Percentiles rank a stretch among this genome's conserved stretches.
Conservation (phyloP, 2,888 invertebrate species). For the Imbricaverruca yamaguchii region DNA sequence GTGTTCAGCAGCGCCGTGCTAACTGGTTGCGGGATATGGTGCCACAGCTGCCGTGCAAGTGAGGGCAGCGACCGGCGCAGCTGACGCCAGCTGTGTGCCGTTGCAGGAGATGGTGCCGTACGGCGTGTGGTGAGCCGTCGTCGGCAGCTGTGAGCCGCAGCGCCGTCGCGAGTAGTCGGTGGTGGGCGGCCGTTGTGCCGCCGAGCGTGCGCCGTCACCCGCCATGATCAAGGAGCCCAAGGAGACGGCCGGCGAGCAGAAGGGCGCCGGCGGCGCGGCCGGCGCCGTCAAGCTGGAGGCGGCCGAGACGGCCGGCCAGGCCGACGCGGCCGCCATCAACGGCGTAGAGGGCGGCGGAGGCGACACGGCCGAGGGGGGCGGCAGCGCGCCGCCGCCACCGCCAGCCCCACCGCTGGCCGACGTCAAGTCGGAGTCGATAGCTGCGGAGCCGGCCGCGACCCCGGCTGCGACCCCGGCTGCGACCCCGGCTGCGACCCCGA, state of each 20-base stretch:
- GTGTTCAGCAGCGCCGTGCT: too few relatives aligned
- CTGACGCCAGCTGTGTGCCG: too few relatives aligned
- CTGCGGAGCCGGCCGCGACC: not conserved
- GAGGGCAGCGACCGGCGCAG: too few relatives aligned
- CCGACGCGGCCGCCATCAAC: not conserved
- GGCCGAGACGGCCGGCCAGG: not conserved
- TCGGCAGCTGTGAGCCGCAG: too few relatives aligned
- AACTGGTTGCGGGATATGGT: too few relatives aligned
- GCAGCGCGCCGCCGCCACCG: not conserved
- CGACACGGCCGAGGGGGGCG: not conserved
- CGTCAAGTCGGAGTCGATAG: not conserved
- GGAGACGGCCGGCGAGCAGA: constrained; percentile 34
- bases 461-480: not conserved
- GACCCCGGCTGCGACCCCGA: not conserved
- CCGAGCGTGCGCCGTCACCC: not conserved
- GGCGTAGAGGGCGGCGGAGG: not conserved
- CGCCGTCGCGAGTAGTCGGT: too few relatives aligned
- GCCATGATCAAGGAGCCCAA: constrained; percentile 36
- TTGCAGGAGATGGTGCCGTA: too few relatives aligned
- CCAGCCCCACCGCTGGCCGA: not conserved
- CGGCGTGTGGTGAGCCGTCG: too few relatives aligned
- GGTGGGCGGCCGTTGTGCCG: too few relatives aligned
- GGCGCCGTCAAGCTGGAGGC: not conserved
- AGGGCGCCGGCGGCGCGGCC: constrained; percentile 28
- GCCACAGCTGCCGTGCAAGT: too few relatives aligned